These are phyloP conservation scores for Aeoliscus strigatus DNA, from an alignment of 2,797 vertebrate genomes.

Conservation along the genomic window DNA sequence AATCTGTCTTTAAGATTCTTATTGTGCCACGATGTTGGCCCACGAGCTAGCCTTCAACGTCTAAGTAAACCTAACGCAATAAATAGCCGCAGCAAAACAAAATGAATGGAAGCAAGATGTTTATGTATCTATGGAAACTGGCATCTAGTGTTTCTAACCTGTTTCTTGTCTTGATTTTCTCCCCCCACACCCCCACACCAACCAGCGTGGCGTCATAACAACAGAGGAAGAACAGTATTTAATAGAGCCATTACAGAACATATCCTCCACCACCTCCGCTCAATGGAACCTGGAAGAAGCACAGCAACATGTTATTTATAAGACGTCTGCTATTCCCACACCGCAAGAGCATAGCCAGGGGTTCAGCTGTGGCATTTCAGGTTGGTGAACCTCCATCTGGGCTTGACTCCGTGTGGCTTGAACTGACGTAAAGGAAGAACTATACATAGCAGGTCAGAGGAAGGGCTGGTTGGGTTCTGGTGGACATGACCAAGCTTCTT, in stretches of 20 bases:
- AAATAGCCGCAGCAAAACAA: too few relatives aligned
- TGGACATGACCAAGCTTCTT: slow-evolving; percentile 56
- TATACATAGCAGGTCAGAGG: slow-evolving; percentile 71
- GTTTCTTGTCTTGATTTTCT: too few relatives aligned
- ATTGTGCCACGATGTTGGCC: too few relatives aligned
- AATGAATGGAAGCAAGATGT: too few relatives aligned
- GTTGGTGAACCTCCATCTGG: slow-evolving; percentile 78
- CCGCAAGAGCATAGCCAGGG: slow-evolving; percentile 84
- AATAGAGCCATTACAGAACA: slow-evolving; percentile 96
- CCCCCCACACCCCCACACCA: too few relatives aligned
- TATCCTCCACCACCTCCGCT: slow-evolving; percentile 81
- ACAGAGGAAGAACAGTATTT: slow-evolving; percentile 98
- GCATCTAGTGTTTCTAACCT: too few relatives aligned
- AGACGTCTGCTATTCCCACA: slow-evolving; percentile 88
- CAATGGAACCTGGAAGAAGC: slow-evolving; percentile 85
- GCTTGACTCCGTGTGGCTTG: slow-evolving; percentile 65
- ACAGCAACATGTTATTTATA: slow-evolving; percentile 98
- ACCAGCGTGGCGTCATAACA: slow-evolving; percentile 95
- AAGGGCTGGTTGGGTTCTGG: slow-evolving; percentile 70
- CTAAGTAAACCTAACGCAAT: too few relatives aligned
- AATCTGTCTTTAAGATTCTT: too few relatives aligned
- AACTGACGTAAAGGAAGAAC: slow-evolving; percentile 69
- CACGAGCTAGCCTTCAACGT: too few relatives aligned
- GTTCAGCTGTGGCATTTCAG: slow-evolving; percentile 92
- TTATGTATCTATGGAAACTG: too few relatives aligned